Evolutionary conservation across 2,888 invertebrate species (phyloP).

Genomic region (Nematopogon swammerdamellus): DNA sequence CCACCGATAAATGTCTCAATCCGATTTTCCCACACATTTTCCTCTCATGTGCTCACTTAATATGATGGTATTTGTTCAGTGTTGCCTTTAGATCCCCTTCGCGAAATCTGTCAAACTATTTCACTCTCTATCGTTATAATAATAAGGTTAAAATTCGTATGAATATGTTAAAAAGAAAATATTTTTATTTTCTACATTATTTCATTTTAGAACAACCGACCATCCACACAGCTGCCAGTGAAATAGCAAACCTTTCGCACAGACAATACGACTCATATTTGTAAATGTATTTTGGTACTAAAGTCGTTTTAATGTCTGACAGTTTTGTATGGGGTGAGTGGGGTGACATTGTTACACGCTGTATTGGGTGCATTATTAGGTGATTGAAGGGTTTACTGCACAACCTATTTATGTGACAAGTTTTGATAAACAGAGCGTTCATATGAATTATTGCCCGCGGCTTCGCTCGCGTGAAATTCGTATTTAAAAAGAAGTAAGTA

Average conservation of each 20-base stretch:
- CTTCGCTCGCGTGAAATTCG: too few species aligned
- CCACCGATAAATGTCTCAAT: conserved; percentile 54
- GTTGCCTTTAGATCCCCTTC: not conserved
- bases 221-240: too few species aligned
- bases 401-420: conserved; percentile 26
- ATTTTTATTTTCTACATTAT: not conserved
- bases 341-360: conserved; percentile 52
- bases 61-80: conserved; percentile 43
- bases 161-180: not conserved
- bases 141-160: too few species aligned
- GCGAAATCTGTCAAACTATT: not conserved
- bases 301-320: not conserved
- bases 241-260: not conserved
- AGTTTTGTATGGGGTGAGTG: conserved; percentile 23
- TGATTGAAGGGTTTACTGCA: conserved; percentile 51
- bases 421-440: conserved; percentile 15
- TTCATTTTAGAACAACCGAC: not conserved
- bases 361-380: conserved; percentile 53
- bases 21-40: conserved; percentile 57
- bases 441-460: too few species aligned
- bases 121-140: too few species aligned
- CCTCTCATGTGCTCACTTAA: conserved; percentile 57
- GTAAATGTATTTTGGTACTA: not conserved
- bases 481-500: too few species aligned
- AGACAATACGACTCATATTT: not conserved